A percentile compares a stretch with the other conserved stretches of the same genome.
phyloP scores from a whole-genome alignment of 2,797 vertebrate species.

The Fistularia commersonii region DNA sequence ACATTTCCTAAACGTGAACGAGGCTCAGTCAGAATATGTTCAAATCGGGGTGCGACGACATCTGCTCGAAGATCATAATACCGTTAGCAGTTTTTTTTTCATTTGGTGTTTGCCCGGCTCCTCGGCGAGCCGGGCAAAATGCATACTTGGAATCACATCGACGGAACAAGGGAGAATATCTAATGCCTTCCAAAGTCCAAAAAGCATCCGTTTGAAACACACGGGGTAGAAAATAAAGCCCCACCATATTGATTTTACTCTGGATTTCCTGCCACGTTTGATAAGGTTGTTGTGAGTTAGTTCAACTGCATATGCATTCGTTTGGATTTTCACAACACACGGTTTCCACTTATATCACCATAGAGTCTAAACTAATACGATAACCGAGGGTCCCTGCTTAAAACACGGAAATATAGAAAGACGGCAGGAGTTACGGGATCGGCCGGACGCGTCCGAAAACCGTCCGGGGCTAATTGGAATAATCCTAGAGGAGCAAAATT shows the following conservation, averaged over 20 bases:
- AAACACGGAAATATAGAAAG: slow-evolving; percentile 27
- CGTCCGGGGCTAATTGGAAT: not conserved
- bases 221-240: too few species aligned
- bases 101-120: slow-evolving; percentile 32
- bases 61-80: slow-evolving; percentile 40
- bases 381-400: slow-evolving; percentile 30
- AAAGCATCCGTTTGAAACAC: too few species aligned
- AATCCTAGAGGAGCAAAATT: too few species aligned
- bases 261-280: slow-evolving; percentile 14
- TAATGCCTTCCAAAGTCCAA: too few species aligned
- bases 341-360: slow-evolving; percentile 26
- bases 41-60: slow-evolving; percentile 31
- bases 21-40: slow-evolving; percentile 58
- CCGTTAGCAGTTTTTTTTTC: slow-evolving; percentile 56
- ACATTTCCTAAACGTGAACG: slow-evolving; percentile 39
- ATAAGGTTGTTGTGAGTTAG: slow-evolving; percentile 3
- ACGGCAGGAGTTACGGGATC: slow-evolving; percentile 18
- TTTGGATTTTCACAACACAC: slow-evolving; percentile 28
- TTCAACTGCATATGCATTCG: slow-evolving; percentile 21
- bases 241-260: too few species aligned
- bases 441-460: slow-evolving; percentile 13
- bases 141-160: slow-evolving; percentile 53
- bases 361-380: slow-evolving; percentile 42
- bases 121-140: slow-evolving; percentile 38
- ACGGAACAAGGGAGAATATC: too few species aligned